A percentile compares a stretch with the other conserved stretches of the same genome.
Evolutionary conservation across 2,888 invertebrate species (phyloP).

Genomic region (Heliconius sara): DNA sequence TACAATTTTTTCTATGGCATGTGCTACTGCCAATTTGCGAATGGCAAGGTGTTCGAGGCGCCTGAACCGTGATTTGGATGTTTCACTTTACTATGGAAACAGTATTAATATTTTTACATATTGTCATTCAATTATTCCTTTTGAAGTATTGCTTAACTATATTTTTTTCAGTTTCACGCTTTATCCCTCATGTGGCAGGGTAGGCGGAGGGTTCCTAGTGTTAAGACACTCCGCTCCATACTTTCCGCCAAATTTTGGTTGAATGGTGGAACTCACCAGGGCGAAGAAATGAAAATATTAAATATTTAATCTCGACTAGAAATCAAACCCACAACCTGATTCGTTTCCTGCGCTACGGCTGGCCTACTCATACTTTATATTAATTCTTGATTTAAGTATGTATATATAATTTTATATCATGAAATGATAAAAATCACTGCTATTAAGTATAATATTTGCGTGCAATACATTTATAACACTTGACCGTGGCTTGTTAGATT

Average conservation of each 20-base stretch:
- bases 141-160: no score
- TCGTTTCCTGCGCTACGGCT: no score
- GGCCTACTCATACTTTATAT: neutral
- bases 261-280: no score
- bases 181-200: no score
- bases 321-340: no score
- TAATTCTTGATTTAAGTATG: neutral
- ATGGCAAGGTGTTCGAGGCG: conserved; percentile 64
- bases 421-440: neutral
- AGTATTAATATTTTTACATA: neutral
- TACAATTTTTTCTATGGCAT: conserved; percentile 77
- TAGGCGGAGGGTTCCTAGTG: no score
- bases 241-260: no score
- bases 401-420: neutral
- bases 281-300: no score
- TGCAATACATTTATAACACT: conserved; percentile 11
- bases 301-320: no score
- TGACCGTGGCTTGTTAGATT: conserved; percentile 25
- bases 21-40: conserved; percentile 79
- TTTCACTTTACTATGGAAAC: conserved; percentile 19
- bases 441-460: neutral
- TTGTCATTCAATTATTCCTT: neutral
- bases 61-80: conserved; percentile 45
- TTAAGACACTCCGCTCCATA: no score
- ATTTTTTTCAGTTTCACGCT: no score